Conservation (phyloP, 2,797 vertebrate species). For the Molossus alvarezi region DNA sequence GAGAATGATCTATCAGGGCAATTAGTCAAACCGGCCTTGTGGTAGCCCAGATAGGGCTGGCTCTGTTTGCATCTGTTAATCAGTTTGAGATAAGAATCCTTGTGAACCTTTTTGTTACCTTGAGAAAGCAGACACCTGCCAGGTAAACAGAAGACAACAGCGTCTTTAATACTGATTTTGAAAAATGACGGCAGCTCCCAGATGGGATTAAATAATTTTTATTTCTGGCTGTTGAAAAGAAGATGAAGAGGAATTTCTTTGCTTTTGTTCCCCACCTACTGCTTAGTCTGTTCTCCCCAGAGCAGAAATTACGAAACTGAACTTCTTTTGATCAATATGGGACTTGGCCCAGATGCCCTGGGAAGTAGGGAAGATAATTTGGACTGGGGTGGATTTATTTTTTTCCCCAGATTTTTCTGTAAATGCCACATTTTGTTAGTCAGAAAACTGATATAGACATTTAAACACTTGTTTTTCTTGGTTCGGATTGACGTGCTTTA, state of each 20-base stretch:
- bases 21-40: constrained; percentile 85
- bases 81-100: constrained; percentile 87
- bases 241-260: neutral
- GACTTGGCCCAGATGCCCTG: neutral
- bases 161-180: constrained; percentile 79
- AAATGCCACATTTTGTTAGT: constrained; percentile 34
- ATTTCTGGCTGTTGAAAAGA: neutral
- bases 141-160: constrained; percentile 82
- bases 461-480: constrained; percentile 36
- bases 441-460: neutral
- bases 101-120: constrained; percentile 85
- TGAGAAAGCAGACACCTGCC: constrained; percentile 89
- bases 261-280: neutral
- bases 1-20: constrained; percentile 84
- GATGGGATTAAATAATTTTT: constrained; percentile 11
- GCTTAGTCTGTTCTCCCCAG: neutral
- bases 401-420: neutral
- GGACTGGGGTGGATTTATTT: neutral
- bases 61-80: constrained; percentile 88
- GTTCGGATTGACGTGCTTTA: neutral
- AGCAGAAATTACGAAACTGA: constrained; percentile 41
- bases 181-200: constrained; percentile 58
- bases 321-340: constrained; percentile 2
- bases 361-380: constrained; percentile 42
- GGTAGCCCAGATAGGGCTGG: constrained; percentile 83